These are phyloP conservation scores for Menidia menidia DNA, from an alignment of 2,797 vertebrate species.

Conservation along the genomic window DNA sequence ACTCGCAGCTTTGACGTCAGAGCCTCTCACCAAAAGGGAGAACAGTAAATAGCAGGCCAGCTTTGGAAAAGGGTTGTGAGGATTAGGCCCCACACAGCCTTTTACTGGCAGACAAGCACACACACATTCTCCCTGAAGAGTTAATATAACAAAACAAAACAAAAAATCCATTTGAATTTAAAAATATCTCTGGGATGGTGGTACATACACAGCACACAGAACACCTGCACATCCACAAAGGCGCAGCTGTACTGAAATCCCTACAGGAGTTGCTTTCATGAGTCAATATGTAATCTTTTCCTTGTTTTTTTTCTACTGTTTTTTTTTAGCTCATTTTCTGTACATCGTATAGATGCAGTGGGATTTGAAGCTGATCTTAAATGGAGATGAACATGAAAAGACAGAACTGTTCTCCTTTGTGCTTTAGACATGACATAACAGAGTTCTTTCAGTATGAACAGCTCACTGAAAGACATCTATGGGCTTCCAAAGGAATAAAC, in stretches of 20 bases:
- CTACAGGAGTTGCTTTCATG: too few relatives aligned
- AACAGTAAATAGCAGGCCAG: constrained; percentile 61
- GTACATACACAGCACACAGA: constrained; percentile 17
- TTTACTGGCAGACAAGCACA: constrained; percentile 53
- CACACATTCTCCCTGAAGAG: constrained; percentile 39
- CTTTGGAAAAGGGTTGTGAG: constrained; percentile 62
- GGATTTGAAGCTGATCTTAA: not conserved
- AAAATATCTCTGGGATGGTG: constrained; percentile 27
- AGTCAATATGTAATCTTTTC: too few relatives aligned
- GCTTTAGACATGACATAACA: too few relatives aligned
- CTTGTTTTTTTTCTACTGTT: too few relatives aligned
- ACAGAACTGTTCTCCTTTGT: too few relatives aligned
- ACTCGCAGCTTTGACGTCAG: constrained; percentile 68
- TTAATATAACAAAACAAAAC: constrained; percentile 35
- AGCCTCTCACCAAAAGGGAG: constrained; percentile 42
- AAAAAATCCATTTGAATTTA: constrained; percentile 19
- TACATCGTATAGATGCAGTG: not conserved
- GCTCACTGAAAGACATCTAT: too few relatives aligned
- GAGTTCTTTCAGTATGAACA: too few relatives aligned
- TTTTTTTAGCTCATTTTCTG: too few relatives aligned
- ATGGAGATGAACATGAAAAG: too few relatives aligned
- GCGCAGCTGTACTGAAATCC: not conserved
- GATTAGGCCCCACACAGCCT: constrained; percentile 57
- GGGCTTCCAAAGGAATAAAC: too few relatives aligned
- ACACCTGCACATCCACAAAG: constrained; percentile 34